Evolutionary conservation across 2,888 invertebrate species (phyloP).

Genomic region (Adelognathus sp.): DNA sequence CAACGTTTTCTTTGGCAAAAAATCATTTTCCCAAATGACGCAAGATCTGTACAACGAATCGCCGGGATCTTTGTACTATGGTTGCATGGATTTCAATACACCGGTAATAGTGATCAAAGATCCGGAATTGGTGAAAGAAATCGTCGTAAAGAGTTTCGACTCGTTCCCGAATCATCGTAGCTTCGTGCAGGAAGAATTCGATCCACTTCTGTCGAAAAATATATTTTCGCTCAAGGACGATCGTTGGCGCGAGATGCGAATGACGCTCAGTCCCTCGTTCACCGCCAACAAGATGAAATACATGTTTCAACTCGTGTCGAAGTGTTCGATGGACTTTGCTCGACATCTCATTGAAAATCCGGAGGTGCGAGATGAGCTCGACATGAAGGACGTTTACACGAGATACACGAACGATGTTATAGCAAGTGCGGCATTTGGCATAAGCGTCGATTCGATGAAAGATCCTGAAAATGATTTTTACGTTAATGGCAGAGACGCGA

Average conservation of each 20-base stretch:
- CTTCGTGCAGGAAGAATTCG: constrained; percentile 55
- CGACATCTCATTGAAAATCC: constrained; percentile 64
- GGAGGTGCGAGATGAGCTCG: constrained; percentile 71
- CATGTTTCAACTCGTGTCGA: constrained; percentile 64
- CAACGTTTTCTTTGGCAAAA: background rate
- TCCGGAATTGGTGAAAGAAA: constrained; percentile 68
- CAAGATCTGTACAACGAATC: background rate
- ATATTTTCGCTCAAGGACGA: constrained; percentile 66
- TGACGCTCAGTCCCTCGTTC: constrained; percentile 70
- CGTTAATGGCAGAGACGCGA: constrained; percentile 68
- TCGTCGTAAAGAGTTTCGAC: constrained; percentile 69
- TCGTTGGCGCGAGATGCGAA: constrained; percentile 71
- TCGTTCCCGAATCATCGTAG: constrained; percentile 56
- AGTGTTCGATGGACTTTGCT: constrained; percentile 67
- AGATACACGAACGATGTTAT: background rate
- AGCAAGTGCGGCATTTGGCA: background rate
- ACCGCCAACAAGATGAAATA: constrained; percentile 73
- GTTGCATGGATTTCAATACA: background rate
- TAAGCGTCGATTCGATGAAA: constrained; percentile 46
- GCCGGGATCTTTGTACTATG: background rate
- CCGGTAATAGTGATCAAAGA: constrained; percentile 65
- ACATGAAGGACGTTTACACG: constrained; percentile 79
- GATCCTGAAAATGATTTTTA: constrained; percentile 83
- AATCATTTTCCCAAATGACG: background rate
- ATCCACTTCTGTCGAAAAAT: constrained; percentile 66